Evolutionary conservation across 2,113 vertebrate species (phyloP).

Genomic region (Saguinus imperator): DNA sequence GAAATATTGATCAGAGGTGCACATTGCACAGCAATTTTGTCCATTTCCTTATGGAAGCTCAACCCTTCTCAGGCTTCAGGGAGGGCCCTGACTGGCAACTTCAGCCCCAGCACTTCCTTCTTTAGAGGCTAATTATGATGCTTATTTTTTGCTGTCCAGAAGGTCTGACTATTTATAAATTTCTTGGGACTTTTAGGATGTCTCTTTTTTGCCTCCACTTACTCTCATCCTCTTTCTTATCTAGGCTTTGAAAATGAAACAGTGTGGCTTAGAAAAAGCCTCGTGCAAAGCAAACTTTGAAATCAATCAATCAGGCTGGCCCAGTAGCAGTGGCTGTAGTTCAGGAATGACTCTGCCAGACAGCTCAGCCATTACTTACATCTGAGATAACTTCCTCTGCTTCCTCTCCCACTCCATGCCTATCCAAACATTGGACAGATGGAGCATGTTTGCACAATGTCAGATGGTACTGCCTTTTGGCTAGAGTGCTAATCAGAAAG

Average conservation of each 20-base stretch:
- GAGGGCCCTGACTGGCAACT: no score
- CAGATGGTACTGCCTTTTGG: background rate
- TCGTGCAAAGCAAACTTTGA: constrained; percentile 13
- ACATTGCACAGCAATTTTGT: constrained; percentile 30
- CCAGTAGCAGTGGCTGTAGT: background rate
- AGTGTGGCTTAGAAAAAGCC: constrained; percentile 47
- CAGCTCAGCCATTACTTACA: constrained; percentile 7
- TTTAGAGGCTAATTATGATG: constrained; percentile 5
- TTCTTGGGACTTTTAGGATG: constrained; percentile 53
- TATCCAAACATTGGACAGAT: background rate
- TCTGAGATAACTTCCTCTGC: constrained; percentile 33
- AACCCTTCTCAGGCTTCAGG: background rate
- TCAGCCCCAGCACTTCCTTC: background rate
- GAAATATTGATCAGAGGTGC: constrained; percentile 36
- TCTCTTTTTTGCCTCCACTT: constrained; percentile 19
- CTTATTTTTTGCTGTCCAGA: constrained; percentile 14
- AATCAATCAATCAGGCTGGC: constrained; percentile 47
- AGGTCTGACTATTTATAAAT: constrained; percentile 69
- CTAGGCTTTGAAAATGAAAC: constrained; percentile 75
- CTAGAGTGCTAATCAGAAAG: background rate
- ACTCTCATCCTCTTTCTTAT: background rate
- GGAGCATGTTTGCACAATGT: background rate
- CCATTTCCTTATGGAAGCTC: background rate
- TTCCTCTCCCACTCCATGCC: background rate
- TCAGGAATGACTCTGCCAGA: background rate